These are phyloP conservation scores for Steatornis caripensis DNA, from an alignment of 2,113 vertebrate species.

Conservation along the genomic window DNA sequence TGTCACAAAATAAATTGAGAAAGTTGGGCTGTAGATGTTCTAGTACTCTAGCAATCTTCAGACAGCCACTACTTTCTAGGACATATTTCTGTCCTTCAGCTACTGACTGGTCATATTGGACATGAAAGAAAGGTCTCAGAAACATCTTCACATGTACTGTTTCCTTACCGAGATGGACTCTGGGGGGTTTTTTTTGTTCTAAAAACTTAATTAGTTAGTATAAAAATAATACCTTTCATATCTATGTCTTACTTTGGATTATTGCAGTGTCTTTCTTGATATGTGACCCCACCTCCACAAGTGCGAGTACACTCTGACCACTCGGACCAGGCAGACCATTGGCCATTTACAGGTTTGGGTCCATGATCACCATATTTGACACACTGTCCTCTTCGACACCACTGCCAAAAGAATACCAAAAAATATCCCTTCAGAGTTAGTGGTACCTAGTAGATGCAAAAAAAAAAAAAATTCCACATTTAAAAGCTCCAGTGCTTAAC, in stretches of 20 bases:
- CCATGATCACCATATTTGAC: constrained; percentile 89
- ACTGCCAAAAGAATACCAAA: constrained; percentile 74
- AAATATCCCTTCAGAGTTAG: background rate
- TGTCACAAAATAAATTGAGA: background rate
- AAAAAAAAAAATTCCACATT: background rate
- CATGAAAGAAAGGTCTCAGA: background rate
- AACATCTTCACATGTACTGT: background rate
- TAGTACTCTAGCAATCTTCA: background rate
- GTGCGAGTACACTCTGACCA: constrained; percentile 95
- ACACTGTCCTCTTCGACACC: constrained; percentile 96
- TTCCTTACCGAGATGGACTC: background rate
- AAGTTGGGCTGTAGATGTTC: background rate
- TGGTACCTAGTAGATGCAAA: background rate
- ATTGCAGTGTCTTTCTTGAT: constrained; percentile 88
- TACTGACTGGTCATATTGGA: background rate
- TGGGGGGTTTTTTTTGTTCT: background rate
- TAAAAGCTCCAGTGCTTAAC: background rate
- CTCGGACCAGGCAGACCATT: constrained; percentile 90
- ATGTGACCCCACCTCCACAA: constrained; percentile 88
- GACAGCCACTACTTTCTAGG: background rate
- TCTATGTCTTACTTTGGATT: constrained; percentile 86
- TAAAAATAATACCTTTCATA: background rate
- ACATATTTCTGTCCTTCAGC: background rate
- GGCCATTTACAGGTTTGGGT: constrained; percentile 86
- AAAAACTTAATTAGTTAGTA: background rate